Evolutionary conservation across 2,888 invertebrate genomes (phyloP).

Genomic region (Pollenia labialis): DNA sequence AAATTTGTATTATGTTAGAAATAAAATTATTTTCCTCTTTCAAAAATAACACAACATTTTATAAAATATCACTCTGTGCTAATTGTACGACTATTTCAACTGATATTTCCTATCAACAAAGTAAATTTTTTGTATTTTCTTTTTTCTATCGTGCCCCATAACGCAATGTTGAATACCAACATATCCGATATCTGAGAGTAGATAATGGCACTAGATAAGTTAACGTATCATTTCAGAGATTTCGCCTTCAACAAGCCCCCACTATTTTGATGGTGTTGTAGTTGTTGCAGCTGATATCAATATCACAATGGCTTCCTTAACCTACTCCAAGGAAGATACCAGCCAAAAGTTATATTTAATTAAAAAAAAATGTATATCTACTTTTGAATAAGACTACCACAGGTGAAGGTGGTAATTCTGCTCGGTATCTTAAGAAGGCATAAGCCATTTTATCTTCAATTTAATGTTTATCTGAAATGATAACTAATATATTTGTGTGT

Average conservation of each 20-base stretch:
- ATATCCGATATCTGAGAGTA: slow-evolving; percentile 84
- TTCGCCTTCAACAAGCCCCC: slow-evolving; percentile 76
- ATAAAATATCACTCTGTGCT: slow-evolving; percentile 66
- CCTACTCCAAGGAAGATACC: slow-evolving; percentile 76
- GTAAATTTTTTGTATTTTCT: slow-evolving; percentile 78
- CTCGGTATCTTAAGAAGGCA: slow-evolving; percentile 65
- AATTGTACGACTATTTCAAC: slow-evolving; percentile 72
- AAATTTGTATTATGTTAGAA: slow-evolving; percentile 75
- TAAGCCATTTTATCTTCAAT: slow-evolving; percentile 64
- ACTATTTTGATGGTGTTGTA: not conserved
- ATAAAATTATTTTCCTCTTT: slow-evolving; percentile 70
- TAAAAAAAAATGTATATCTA: slow-evolving; percentile 5
- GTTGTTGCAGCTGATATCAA: slow-evolving; percentile 53
- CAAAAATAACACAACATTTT: slow-evolving; percentile 48
- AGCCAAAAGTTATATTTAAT: slow-evolving; percentile 1
- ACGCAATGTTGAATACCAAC: slow-evolving; percentile 73
- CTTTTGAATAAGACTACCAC: not conserved
- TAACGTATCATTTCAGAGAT: slow-evolving; percentile 84
- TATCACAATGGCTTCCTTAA: slow-evolving; percentile 74
- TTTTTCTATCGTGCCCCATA: slow-evolving; percentile 80
- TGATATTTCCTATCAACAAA: slow-evolving; percentile 82
- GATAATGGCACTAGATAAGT: slow-evolving; percentile 85
- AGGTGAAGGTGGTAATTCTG: slow-evolving; percentile 9
- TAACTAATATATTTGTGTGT: not conserved
- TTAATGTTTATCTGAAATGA: slow-evolving; percentile 22